Base-by-base conservation (phyloP, 2,113 vertebrate species). In the Aspiorhynchus laticeps region DNA sequence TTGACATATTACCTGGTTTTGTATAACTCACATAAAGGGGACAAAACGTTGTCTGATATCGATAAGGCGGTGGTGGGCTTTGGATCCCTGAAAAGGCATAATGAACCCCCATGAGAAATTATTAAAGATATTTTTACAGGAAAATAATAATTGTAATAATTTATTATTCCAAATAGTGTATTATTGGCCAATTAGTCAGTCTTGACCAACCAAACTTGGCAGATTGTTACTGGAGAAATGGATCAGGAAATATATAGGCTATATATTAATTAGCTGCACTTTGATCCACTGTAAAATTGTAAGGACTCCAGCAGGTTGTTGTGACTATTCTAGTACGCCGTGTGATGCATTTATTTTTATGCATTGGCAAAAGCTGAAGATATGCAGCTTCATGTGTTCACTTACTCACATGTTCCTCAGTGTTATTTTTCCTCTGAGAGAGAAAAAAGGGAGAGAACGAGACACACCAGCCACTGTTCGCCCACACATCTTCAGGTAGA, bases 401-500 rank as follows among this genome's bases (percentile, higher is more conserved):
- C 36, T 46, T 69, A 12, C 65, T 83, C 63, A 51, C 43, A 69
- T 71, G 63, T 71, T 51, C 81, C 43, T 71, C 38, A 24, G 19
- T 69, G 75, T 43, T 83, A n/a, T 63, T 79, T 83, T 69, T 69
- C 80, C 80, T 83, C 28, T 36, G 28, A 69, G 63, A 33, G 61
- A 83, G 43, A 82, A 48, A 83, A 36, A 6, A n/a, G 14, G 63
- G 38, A 61, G 56, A 61, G 36, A 28, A 4, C 65, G 33, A 80
- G 17, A 82, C 80, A 24, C 65, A 80, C 6, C 33, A 51, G 43
- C 43, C 63, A 71, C 26, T 71, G 63, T 53, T 83, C 81, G 81
- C 81, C 80, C 65, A 83, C 81, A 71, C 81, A 83, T 71, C 63
- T 71, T 83, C 81, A 83, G 81, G 63, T 83, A 83, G 10, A 46